phyloP scores from a whole-genome alignment of 2,113 vertebrate species.

The Zosterops borbonicus region DNA sequence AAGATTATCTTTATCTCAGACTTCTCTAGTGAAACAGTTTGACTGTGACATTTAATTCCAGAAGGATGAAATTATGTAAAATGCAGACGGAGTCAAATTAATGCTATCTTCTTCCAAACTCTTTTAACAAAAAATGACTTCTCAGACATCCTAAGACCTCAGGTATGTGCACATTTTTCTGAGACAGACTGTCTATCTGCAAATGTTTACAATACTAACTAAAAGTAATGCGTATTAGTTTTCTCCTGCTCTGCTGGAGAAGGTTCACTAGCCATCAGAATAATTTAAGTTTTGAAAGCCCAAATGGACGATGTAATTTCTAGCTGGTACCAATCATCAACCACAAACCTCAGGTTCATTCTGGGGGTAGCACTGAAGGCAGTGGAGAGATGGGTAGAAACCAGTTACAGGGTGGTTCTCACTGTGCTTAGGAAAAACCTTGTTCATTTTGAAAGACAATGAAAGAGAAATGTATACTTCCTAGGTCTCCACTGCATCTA shows the following conservation, averaged over 20 bases:
- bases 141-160: background rate
- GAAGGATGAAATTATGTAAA: background rate
- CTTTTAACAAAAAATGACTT: conserved; percentile 1
- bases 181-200: background rate
- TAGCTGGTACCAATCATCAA: background rate
- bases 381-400: background rate
- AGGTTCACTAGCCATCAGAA: background rate
- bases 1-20: conserved; percentile 20
- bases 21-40: background rate
- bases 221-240: background rate
- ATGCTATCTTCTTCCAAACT: background rate
- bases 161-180: background rate
- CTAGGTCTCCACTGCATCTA: background rate
- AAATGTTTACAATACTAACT: background rate
- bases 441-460: background rate
- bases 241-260: background rate
- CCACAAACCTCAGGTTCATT: background rate
- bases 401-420: background rate
- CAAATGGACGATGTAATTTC: background rate
- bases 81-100: background rate
- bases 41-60: conserved; percentile 16
- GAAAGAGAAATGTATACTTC: background rate
- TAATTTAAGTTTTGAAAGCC: background rate
- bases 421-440: background rate
- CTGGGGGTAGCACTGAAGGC: background rate